Base-by-base conservation (phyloP, 2,888 invertebrate species). In the Coenonympha arcania region DNA sequence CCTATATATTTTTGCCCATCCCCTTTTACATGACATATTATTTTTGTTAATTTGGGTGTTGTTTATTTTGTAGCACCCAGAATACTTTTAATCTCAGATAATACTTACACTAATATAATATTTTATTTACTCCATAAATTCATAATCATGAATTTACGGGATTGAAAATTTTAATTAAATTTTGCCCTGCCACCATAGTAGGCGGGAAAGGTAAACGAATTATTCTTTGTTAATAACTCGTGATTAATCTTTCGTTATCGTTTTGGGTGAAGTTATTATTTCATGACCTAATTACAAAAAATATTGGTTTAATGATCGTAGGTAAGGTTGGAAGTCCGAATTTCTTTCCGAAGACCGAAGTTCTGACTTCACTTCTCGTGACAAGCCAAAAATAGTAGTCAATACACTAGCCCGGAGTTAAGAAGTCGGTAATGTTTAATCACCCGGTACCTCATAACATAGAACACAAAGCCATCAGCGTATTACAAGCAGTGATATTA, bases 131-230 rank as follows among this genome's bases (percentile, higher is more conserved):
- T 37, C 37, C 28, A 15, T 20, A n/a, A n/a, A 22, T 37, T 9
- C 16, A 15, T 31, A 39, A 46, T 28, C 16, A 37, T 19, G n/a
- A 44, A 44, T 34, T n/a, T 24, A 28, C 20, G 30, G 19, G 28
- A 28, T 46, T 46, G 30, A 39, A 30, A 36, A 22, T 39, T 31
- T 39, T 46, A 39, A 39, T 39, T 30, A 31, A 46, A 20, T 39
- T 39, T 26, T 28, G 26, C 16, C 18, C 26, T 16, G 16, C 24
- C 40, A 22, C 8, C 37, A 20, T 13, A 4, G 37, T 4, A 22
- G 40, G n/a, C 9, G 9, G 15, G 16, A 18, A 9, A 34, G 11
- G 24, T 28, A 41, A 41, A 41, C 13, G 15, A n/a, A 34, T 44
- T 33, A 44, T 34, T 34, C 22, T 37, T 37, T 22, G 22, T 13